Evolutionary conservation across 2,797 vertebrate species (phyloP).

Genomic region (Oryzias sinensis): DNA sequence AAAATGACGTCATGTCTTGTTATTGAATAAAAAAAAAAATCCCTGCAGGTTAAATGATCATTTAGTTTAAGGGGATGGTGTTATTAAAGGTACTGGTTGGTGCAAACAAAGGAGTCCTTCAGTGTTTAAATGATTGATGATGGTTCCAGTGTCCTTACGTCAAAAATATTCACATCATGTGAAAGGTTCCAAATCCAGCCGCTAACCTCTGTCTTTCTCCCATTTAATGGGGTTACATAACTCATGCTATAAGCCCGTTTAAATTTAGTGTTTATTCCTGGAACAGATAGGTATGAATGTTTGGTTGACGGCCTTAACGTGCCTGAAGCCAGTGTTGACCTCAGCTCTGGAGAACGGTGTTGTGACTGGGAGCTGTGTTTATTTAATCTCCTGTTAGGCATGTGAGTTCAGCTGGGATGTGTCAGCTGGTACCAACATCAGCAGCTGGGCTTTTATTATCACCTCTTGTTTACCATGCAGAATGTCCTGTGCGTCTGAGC

Average conservation of each 20-base stretch:
- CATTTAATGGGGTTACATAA: conserved; percentile 14
- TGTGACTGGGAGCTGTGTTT: conserved; percentile 49
- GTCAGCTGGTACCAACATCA: conserved; percentile 51
- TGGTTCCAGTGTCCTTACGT: background rate
- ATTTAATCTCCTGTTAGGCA: conserved; percentile 43
- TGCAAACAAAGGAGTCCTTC: background rate
- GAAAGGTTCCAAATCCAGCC: background rate
- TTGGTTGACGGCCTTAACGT: conserved; percentile 30
- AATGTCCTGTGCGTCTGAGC: conserved; percentile 21
- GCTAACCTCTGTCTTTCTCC: background rate
- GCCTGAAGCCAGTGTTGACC: conserved; percentile 25
- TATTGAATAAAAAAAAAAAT: no score
- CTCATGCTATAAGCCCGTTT: conserved; percentile 15
- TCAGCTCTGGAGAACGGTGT: conserved; percentile 55
- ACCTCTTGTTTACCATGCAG: conserved; percentile 28
- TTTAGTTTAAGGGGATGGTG: background rate
- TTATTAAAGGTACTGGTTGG: background rate
- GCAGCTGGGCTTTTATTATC: conserved; percentile 27
- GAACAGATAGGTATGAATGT: conserved; percentile 22
- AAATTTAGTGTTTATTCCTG: conserved; percentile 8
- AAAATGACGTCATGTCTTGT: no score
- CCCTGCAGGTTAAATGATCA: background rate
- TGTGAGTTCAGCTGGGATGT: conserved; percentile 40
- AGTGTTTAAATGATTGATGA: background rate
- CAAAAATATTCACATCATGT: background rate